Conservation (phyloP, 2,797 vertebrate species). For the Cheirogaleus major region DNA sequence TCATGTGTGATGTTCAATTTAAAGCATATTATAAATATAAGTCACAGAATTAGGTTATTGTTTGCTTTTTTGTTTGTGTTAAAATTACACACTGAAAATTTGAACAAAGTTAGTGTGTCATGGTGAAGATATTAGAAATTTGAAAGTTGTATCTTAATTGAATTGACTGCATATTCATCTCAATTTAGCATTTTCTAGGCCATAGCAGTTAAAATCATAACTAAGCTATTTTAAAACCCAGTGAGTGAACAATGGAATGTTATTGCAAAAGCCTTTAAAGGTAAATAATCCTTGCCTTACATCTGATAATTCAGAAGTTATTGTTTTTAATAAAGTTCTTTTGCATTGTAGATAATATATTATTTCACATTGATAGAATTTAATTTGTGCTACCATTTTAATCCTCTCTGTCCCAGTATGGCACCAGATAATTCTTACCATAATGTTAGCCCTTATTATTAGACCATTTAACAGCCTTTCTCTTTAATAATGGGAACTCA, state of each 20-base stretch:
- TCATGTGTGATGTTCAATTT: constrained; percentile 16
- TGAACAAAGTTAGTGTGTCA: constrained; percentile 57
- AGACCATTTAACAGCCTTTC: constrained; percentile 73
- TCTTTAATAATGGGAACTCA: constrained; percentile 77
- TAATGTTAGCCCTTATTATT: constrained; percentile 64
- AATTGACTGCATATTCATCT: constrained; percentile 63
- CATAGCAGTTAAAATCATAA: constrained; percentile 59
- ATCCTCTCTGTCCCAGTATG: neutral
- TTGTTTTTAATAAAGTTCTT: constrained; percentile 68
- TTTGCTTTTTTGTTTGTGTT: constrained; percentile 51
- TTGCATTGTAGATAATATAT: constrained; percentile 51
- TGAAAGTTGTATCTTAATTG: constrained; percentile 62
- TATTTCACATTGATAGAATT: constrained; percentile 57
- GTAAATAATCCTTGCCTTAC: constrained; percentile 34
- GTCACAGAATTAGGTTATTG: neutral
- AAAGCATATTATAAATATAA: neutral
- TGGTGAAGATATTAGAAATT: constrained; percentile 62
- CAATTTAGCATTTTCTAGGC: constrained; percentile 54
- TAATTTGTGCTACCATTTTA: constrained; percentile 69
- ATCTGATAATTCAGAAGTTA: constrained; percentile 45
- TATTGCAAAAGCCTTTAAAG: constrained; percentile 70
- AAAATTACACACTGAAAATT: constrained; percentile 54
- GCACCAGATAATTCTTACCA: constrained; percentile 57
- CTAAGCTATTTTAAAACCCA: constrained; percentile 46
- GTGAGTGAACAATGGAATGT: constrained; percentile 66